phyloP scores from a whole-genome alignment of 2,888 invertebrate species.

The Ceriagrion tenellum region DNA sequence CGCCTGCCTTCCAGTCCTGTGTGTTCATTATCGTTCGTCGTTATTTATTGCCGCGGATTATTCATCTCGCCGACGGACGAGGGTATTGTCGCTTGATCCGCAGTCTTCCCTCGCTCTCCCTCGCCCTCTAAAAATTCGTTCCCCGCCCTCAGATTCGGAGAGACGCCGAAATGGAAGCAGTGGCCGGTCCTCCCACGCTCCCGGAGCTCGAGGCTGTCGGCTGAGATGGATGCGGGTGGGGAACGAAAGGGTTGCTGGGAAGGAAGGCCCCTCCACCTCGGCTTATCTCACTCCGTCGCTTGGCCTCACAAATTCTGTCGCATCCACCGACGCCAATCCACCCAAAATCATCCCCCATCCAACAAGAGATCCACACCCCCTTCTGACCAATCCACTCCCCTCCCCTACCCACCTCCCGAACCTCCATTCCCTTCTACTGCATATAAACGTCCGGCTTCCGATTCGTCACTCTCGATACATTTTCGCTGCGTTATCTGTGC shows the following conservation, averaged over 20 bases:
- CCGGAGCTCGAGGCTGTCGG: neutral
- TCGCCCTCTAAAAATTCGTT: neutral
- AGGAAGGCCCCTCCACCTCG: neutral
- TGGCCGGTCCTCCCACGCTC: neutral
- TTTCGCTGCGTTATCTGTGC: neutral
- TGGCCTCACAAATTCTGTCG: constrained; percentile 62
- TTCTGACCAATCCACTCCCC: neutral
- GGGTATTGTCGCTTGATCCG: neutral
- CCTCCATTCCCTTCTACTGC: neutral
- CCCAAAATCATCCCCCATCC: constrained; percentile 40
- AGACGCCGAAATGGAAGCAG: neutral
- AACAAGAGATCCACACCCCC: too few species aligned
- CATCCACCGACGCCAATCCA: constrained; percentile 49
- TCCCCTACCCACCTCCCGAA: too few species aligned
- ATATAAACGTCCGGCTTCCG: constrained; percentile 18
- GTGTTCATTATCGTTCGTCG: constrained; percentile 17
- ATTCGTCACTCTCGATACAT: constrained; percentile 50
- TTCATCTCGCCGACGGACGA: constrained; percentile 8
- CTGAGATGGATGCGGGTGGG: constrained; percentile 30
- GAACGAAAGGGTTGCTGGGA: neutral
- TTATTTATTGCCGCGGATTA: constrained; percentile 12
- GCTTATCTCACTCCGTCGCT: constrained; percentile 55
- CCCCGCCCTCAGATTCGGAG: neutral
- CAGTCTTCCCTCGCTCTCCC: neutral
- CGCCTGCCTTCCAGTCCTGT: neutral